Evolutionary conservation across 2,888 invertebrate genomes (phyloP).

Genomic region (Panopea generosa): DNA sequence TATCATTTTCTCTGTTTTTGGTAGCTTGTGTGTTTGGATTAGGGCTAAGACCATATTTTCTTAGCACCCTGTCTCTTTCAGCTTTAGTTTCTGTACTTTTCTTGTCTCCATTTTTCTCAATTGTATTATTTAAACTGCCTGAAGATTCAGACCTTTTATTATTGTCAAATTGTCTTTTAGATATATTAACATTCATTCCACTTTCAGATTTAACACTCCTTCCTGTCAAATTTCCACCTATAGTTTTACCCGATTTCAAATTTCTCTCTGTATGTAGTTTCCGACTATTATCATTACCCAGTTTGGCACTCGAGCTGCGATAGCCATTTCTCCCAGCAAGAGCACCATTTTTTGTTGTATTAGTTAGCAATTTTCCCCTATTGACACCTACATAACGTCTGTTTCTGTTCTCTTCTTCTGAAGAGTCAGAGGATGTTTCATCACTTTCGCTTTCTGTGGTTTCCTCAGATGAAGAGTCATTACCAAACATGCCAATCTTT

Average conservation of each 20-base stretch:
- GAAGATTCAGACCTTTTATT: slow-evolving; percentile 13
- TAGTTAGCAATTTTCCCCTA: slow-evolving; percentile 25
- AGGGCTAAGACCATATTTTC: slow-evolving; percentile 58
- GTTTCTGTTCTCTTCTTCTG: slow-evolving; percentile 51
- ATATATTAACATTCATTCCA: slow-evolving; percentile 35
- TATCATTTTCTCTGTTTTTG: background rate
- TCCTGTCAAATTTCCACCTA: slow-evolving; percentile 44
- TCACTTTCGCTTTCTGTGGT: slow-evolving; percentile 50
- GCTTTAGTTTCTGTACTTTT: slow-evolving; percentile 18
- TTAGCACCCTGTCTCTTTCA: slow-evolving; percentile 55
- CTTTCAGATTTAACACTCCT: slow-evolving; percentile 60
- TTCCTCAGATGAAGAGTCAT: slow-evolving; percentile 42
- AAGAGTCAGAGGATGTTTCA: slow-evolving; percentile 59
- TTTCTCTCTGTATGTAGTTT: slow-evolving; percentile 33
- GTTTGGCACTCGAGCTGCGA: slow-evolving; percentile 56
- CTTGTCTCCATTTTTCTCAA: slow-evolving; percentile 2
- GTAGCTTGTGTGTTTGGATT: slow-evolving; percentile 15
- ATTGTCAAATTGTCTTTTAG: slow-evolving; percentile 23
- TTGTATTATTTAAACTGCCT: slow-evolving; percentile 7
- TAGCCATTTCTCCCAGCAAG: slow-evolving; percentile 26
- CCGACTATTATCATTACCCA: slow-evolving; percentile 25
- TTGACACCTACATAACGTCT: slow-evolving; percentile 26
- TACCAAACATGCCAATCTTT: slow-evolving; percentile 26
- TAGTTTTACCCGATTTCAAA: background rate
- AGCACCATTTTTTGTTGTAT: slow-evolving; percentile 36